phyloP scores from a whole-genome alignment of 2,113 vertebrate genomes.

The Carlito syrichta region DNA sequence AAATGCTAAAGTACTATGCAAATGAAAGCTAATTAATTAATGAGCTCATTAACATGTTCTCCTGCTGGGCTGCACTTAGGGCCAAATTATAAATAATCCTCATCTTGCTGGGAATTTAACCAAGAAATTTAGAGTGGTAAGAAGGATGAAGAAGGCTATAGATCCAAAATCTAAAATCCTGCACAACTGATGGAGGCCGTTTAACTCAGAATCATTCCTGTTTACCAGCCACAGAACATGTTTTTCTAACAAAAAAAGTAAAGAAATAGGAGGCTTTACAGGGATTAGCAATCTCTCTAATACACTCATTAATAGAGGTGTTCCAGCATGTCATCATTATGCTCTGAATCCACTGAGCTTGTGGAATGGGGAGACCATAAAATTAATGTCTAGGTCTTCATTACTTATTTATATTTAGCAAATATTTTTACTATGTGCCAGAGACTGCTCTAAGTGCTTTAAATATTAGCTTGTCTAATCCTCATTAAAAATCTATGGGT shows the following conservation, averaged over 20 bases:
- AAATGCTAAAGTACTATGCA: constrained; percentile 72
- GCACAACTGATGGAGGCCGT: not conserved
- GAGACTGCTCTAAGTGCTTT: not conserved
- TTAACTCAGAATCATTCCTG: not conserved
- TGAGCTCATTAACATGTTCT: constrained; percentile 77
- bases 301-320: not conserved
- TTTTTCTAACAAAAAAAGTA: not conserved
- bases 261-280: constrained; percentile 8
- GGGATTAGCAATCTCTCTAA: not conserved
- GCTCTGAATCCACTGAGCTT: not conserved
- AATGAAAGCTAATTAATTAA: constrained; percentile 77
- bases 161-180: constrained; percentile 15
- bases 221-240: not conserved
- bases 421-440: constrained; percentile 9
- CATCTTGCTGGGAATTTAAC: constrained; percentile 70
- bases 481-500: not conserved
- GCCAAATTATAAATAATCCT: constrained; percentile 77
- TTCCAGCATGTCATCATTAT: not conserved
- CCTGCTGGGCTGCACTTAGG: constrained; percentile 72
- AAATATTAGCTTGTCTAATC: not conserved
- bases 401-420: constrained; percentile 48
- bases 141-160: not conserved
- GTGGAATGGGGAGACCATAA: not conserved
- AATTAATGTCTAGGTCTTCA: not conserved
- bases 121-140: constrained; percentile 54